Evolutionary conservation across 2,888 invertebrate genomes (phyloP).

Genomic region (Brachyptera putata): DNA sequence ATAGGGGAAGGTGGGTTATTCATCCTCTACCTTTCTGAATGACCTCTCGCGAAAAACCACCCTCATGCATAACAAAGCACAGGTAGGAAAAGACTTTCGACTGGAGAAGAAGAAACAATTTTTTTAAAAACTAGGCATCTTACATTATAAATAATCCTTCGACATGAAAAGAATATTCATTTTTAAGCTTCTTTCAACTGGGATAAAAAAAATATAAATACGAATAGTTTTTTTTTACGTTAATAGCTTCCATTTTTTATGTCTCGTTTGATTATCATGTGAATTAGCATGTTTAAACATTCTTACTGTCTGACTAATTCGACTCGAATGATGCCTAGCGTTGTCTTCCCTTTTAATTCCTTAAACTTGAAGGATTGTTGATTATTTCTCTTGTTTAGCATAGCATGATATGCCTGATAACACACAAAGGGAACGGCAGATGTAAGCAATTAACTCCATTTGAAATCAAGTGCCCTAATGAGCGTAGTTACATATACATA

Average conservation of each 20-base stretch:
- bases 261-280: slow-evolving; percentile 20
- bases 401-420: slow-evolving; percentile 5
- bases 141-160: slow-evolving; percentile 1
- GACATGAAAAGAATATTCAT: neutral
- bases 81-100: slow-evolving; percentile 8
- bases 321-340: too few species aligned
- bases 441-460: slow-evolving; percentile 23
- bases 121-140: neutral
- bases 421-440: slow-evolving; percentile 20
- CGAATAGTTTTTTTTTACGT: neutral
- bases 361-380: too few species aligned
- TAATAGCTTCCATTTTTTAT: neutral
- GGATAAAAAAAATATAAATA: neutral
- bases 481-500: slow-evolving; percentile 15
- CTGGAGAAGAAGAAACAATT: neutral
- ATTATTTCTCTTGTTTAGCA: neutral
- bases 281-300: slow-evolving; percentile 22
- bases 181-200: neutral
- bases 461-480: slow-evolving; percentile 26
- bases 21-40: too few species aligned
- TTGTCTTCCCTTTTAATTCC: too few species aligned
- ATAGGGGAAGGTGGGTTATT: neutral
- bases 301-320: neutral
- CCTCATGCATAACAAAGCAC: slow-evolving; percentile 14
- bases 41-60: slow-evolving; percentile 1